A percentile compares a stretch with the other conserved stretches of the same genome.
These are phyloP conservation scores for Erythrocercus mccallii DNA, from an alignment of 2,113 vertebrate genomes.

Conservation along the genomic window DNA sequence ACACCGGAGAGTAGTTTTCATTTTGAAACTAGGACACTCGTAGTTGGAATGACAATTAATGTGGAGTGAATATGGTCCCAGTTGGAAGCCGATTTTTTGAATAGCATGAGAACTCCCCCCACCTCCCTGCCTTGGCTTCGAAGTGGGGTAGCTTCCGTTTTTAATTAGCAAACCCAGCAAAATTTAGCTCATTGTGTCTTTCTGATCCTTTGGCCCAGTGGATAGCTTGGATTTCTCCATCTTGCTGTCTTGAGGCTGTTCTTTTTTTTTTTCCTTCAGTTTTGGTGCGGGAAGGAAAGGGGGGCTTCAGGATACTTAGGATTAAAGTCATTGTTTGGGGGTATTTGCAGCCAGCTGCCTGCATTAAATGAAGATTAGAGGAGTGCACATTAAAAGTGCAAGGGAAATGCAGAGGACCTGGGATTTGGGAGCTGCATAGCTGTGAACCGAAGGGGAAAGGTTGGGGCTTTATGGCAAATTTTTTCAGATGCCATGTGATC, in stretches of 20 bases:
- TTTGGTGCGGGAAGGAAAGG: slow-evolving; percentile 52
- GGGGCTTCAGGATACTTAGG: slow-evolving; percentile 76
- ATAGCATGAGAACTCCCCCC: slow-evolving; percentile 54
- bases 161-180: slow-evolving; percentile 68
- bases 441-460: slow-evolving; percentile 78
- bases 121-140: slow-evolving; percentile 46
- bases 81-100: slow-evolving; percentile 70
- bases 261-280: slow-evolving; percentile 9
- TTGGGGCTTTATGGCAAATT: slow-evolving; percentile 59
- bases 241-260: slow-evolving; percentile 56
- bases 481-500: slow-evolving; percentile 75
- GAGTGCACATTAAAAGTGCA: slow-evolving; percentile 49
- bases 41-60: slow-evolving; percentile 92
- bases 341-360: slow-evolving; percentile 84
- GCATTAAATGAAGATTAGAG: slow-evolving; percentile 85
- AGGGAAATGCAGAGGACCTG: slow-evolving; percentile 47
- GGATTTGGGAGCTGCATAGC: slow-evolving; percentile 71
- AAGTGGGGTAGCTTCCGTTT: slow-evolving; percentile 65
- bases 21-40: slow-evolving; percentile 89
- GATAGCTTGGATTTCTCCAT: slow-evolving; percentile 53
- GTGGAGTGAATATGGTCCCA: slow-evolving; percentile 70
- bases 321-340: slow-evolving; percentile 79
- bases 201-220: slow-evolving; percentile 50
- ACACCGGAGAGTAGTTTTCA: slow-evolving; percentile 56
- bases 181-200: slow-evolving; percentile 66